A percentile compares a stretch with the other conserved stretches of the same genome.
These are phyloP conservation scores for Heterotis niloticus DNA, from an alignment of 2,113 vertebrate species.

Conservation along the genomic window DNA sequence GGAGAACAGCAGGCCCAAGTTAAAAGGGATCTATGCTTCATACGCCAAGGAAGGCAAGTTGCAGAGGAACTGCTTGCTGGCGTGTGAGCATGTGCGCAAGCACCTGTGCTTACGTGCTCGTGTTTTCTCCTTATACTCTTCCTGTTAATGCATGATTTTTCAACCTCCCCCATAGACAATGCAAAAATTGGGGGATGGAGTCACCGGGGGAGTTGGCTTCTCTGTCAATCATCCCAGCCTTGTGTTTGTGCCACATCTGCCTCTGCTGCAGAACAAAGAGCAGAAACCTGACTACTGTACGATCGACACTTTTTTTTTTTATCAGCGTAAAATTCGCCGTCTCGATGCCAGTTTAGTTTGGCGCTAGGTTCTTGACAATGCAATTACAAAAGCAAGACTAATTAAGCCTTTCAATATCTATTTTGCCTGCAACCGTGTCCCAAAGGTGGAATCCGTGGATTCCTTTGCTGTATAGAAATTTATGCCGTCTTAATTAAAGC, in stretches of 20 bases:
- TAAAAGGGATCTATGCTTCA: conserved; percentile 77
- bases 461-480: conserved; percentile 2
- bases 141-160: not conserved
- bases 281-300: not conserved
- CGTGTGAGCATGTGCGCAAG: not conserved
- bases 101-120: conserved; percentile 8
- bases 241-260: not conserved
- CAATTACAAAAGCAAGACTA: conserved; percentile 17
- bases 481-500: conserved; percentile 20
- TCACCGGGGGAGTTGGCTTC: not conserved
- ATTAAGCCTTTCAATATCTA: conserved; percentile 7
- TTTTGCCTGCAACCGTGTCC: conserved; percentile 8
- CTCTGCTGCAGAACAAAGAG: not conserved
- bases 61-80: not conserved
- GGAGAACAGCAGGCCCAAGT: conserved; percentile 77
- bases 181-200: not conserved
- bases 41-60: conserved; percentile 70
- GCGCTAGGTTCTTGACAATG: conserved; percentile 5
- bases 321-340: conserved; percentile 9
- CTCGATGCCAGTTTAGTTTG: conserved; percentile 16
- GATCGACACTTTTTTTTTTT: rapidly evolving
- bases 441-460: conserved; percentile 9
- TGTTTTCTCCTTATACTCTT: not conserved
- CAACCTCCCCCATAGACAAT: not conserved
- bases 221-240: conserved; percentile 10